Percentiles rank a stretch among this genome's conserved stretches.
Evolutionary conservation across 2,797 vertebrate species (phyloP).

Genomic region (Smutsia gigantea): DNA sequence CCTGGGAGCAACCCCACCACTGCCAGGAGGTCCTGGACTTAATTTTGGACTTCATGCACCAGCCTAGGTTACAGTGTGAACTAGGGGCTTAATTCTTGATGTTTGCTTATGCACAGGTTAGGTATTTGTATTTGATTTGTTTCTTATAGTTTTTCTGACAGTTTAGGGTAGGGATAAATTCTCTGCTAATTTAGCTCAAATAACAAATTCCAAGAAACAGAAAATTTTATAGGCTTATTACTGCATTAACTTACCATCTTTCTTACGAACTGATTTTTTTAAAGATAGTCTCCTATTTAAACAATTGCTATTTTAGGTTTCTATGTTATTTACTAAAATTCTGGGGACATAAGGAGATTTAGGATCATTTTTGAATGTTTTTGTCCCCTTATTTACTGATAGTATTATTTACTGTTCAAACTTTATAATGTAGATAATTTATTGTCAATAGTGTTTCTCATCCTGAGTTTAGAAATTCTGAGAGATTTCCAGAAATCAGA

Average conservation of each 20-base stretch:
- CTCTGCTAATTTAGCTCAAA: not conserved
- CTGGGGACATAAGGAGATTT: not conserved
- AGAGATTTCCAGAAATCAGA: slow-evolving; percentile 29
- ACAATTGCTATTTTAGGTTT: slow-evolving; percentile 1
- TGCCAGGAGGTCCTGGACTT: not conserved
- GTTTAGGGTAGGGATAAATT: not conserved
- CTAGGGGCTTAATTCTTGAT: not conserved
- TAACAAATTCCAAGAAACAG: not conserved
- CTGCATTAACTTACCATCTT: not conserved
- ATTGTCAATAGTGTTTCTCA: slow-evolving; percentile 22
- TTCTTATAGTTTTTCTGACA: not conserved
- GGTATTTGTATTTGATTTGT: not conserved
- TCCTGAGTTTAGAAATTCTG: not conserved
- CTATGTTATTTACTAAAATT: slow-evolving; percentile 6
- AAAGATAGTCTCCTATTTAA: slow-evolving; percentile 11
- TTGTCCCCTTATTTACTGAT: not conserved
- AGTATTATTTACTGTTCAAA: slow-evolving; percentile 10
- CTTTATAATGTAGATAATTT: not conserved
- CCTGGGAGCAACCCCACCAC: not conserved
- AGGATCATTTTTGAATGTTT: not conserved
- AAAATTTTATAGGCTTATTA: not conserved
- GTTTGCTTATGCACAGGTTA: not conserved
- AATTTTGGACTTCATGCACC: not conserved
- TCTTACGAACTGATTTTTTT: slow-evolving; percentile 19
- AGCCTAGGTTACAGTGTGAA: not conserved